Base-by-base conservation (phyloP, 2,888 invertebrate genomes). In the Ennomos erosarius region DNA sequence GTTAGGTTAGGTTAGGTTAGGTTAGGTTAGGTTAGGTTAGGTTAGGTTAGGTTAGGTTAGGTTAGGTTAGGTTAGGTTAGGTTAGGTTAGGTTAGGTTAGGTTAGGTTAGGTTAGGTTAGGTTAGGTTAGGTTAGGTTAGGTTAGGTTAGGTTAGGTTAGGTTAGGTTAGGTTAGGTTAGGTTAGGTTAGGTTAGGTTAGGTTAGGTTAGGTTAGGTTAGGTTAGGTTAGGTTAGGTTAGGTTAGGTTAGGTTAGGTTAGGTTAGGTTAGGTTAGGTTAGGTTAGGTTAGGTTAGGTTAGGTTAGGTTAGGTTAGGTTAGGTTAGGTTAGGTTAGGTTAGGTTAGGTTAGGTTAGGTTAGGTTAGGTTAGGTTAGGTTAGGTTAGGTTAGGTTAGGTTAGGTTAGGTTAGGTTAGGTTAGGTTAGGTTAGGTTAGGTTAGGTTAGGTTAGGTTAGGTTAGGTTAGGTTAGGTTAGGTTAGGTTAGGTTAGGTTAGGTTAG, bases 161-260 rank as follows among this genome's bases (percentile, higher is more conserved):
- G 34, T 35, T 12, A 51, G 37, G 37, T 47, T 47, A 39, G 37
- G 37, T 37, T 37, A 37, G 37, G 37, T 37, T 47, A 55, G 53
- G 53, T 56, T 61, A 53, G 53, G 53, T 56, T 56, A 56, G 56
- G 53, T 57, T 57, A 61, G 50, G 53, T 54, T 61, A 56, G 57
- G 53, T 53, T 61, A 53, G 56, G 56, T 56, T 56, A 56, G 53
- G 53, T 55, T 49, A 54, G 55, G 55, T 51, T 55, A 47, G 37
- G 37, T 37, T 36, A 36, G 39, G 39, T 39, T 39, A 39, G 39
- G 39, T 39, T 39, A 39, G 39, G 39, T 39, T 39, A 39, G 39
- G 39, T 39, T 39, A 39, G 39, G 39, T 39, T 39, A 39, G 39
- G 39, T 39, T 39, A 39, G 39, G 39, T 39, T 44, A 12, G 45